Base-by-base conservation (phyloP, 2,797 vertebrate species). In the Pelobates cultripes region DNA sequence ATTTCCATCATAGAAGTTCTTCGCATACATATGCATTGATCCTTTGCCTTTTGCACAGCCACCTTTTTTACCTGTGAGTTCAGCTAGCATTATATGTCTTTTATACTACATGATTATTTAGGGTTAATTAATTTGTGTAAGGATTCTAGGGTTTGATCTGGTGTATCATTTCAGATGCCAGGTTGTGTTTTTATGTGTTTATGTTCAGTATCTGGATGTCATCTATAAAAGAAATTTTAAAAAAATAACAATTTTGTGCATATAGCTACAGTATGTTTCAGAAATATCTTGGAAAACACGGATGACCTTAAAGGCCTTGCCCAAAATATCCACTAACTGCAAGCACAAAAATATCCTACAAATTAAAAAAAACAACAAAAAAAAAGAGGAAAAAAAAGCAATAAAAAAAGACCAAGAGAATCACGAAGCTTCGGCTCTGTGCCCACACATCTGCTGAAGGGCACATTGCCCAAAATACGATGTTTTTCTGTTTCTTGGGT, bases 21-120 rank as follows among this genome's bases (percentile, higher is more conserved):
- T 95, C 70, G 88, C 84, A 85, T 99, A 99, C 98, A 99, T 99
- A 71, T 99, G 98, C 98, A 99, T 99, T 0, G 97, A 99, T 77
- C 98, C 97, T 88, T 97, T 98, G 15, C 98, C 98, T 87, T 97
- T 97, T n/a, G 92, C 96, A 85, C 98, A 98, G 4, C 98, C 98
- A 28, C 96, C 93, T 91, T 89, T 93, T 81, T 97, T 92, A 17
- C 97, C 97, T 98, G 4, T 4, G 66, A 99, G 96, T 64, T 99
- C 98, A 0, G 98, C 93, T n/a, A 99, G 95, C 81, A 99, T 99
- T n/a, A 28, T 28, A 28, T 28, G 28, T 28, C 28, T 28, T 28
- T 28, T 28, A 28, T 28, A 28, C 28, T 28, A 28, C 28, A 28
- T 28, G 28, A 28, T 28, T 28, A 28, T 28, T 28, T 28, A 28